A percentile compares a stretch with the other conserved stretches of the same genome.
Conservation (phyloP, 2,888 invertebrate species). For the Andrena minutula region DNA sequence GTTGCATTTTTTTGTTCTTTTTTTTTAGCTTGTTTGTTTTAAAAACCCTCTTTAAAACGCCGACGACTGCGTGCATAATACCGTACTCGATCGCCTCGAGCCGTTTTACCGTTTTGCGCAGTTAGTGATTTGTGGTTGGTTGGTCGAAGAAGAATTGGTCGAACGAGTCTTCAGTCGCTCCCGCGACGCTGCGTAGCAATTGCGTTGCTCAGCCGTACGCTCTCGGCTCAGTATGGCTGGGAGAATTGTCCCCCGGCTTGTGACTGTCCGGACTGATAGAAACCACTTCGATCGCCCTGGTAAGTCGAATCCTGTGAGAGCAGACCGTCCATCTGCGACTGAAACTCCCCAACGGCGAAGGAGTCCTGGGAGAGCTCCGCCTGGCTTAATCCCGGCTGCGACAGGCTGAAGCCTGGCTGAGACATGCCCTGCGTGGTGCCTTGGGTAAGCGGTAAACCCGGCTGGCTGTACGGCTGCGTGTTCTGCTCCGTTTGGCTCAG, state of each 20-base stretch:
- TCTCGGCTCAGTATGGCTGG: conserved; percentile 89
- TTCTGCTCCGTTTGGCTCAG: conserved; percentile 89
- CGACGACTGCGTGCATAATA: conserved; percentile 77
- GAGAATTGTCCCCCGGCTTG: conserved; percentile 87
- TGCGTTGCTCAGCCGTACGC: conserved; percentile 83
- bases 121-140: conserved; percentile 80
- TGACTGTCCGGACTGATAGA: conserved; percentile 87
- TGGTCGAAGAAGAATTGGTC: conserved; percentile 83
- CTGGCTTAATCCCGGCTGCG: conserved; percentile 90
- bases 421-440: conserved; percentile 89
- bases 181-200: conserved; percentile 85
- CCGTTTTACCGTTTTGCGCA: conserved; percentile 81
- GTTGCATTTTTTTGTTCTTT: conserved; percentile 55
- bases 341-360: conserved; percentile 92
- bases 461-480: conserved; percentile 90
- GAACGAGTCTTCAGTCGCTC: conserved; percentile 85
- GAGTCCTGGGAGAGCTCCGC: conserved; percentile 93
- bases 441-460: conserved; percentile 84
- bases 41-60: conserved; percentile 69
- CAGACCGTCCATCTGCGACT: conserved; percentile 97
- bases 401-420: conserved; percentile 89
- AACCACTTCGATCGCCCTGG: conserved; percentile 88
- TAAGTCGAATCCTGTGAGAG: conserved; percentile 97
- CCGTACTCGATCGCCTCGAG: conserved; percentile 79
- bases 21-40: conserved; percentile 61